A percentile compares a stretch with the other conserved stretches of the same genome.
Evolutionary conservation across 2,888 invertebrate species (phyloP).

Genomic region (Lasioglossum zephyrum): DNA sequence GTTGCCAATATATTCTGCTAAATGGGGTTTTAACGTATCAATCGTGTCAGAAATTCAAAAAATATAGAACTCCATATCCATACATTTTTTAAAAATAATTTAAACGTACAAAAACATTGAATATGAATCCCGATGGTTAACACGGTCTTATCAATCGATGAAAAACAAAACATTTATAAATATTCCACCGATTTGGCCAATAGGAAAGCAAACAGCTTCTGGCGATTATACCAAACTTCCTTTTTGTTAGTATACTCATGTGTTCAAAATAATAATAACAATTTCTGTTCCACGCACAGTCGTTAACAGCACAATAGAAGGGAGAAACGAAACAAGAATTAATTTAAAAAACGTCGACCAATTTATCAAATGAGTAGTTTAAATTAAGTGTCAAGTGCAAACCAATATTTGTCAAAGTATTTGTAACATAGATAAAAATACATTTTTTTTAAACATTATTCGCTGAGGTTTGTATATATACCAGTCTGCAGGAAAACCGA

Average conservation of each 20-base stretch:
- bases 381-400: no score
- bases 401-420: not conserved
- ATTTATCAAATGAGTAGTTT: no score
- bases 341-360: not conserved
- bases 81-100: not conserved
- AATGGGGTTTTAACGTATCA: not conserved
- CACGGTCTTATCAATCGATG: not conserved
- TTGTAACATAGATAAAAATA: not conserved
- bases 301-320: not conserved
- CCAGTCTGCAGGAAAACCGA: no score
- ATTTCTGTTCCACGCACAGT: not conserved
- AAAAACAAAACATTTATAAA: slow-evolving; percentile 1
- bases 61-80: not conserved
- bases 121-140: not conserved
- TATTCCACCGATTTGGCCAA: not conserved
- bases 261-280: not conserved
- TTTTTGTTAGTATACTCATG: not conserved
- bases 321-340: not conserved
- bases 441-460: no score
- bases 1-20: not conserved
- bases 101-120: not conserved
- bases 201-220: not conserved
- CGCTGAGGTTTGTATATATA: no score
- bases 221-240: not conserved
- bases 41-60: not conserved